A percentile compares a stretch with the other conserved stretches of the same genome.
Conservation (phyloP, 2,888 invertebrate species). For the Andrena trimmerana region DNA sequence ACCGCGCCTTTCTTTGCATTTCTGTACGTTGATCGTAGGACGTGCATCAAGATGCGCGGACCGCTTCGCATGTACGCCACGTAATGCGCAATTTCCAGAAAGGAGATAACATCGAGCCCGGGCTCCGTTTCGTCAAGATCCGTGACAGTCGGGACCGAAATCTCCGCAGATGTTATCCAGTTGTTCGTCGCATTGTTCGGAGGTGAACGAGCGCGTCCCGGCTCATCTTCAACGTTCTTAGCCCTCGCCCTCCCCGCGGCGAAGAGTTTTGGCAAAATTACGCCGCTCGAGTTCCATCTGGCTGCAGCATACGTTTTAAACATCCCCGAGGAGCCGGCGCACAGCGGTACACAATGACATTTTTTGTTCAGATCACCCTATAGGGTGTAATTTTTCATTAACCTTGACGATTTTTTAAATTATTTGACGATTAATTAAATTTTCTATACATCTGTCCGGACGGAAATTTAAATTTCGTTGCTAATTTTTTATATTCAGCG, state of each 20-base stretch:
- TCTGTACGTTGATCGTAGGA: slow-evolving; percentile 56
- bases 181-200: slow-evolving; percentile 42
- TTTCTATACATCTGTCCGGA: no score
- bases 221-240: background rate
- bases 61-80: slow-evolving; percentile 52
- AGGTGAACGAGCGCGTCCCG: slow-evolving; percentile 9
- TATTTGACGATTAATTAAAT: no score
- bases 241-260: background rate
- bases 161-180: slow-evolving; percentile 44
- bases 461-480: no score
- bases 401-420: no score
- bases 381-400: no score
- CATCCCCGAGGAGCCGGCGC: slow-evolving; percentile 14
- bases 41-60: slow-evolving; percentile 50
- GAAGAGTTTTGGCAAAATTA: background rate
- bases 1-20: slow-evolving; percentile 61
- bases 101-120: slow-evolving; percentile 43
- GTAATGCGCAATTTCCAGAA: slow-evolving; percentile 58
- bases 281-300: slow-evolving; percentile 2
- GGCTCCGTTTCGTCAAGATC: slow-evolving; percentile 52
- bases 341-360: no score
- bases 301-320: slow-evolving; percentile 9
- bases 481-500: no score
- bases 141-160: slow-evolving; percentile 34
- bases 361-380: no score